Evolutionary conservation across 2,888 invertebrate genomes (phyloP).

Genomic region (Caenorhabditis plicata): DNA sequence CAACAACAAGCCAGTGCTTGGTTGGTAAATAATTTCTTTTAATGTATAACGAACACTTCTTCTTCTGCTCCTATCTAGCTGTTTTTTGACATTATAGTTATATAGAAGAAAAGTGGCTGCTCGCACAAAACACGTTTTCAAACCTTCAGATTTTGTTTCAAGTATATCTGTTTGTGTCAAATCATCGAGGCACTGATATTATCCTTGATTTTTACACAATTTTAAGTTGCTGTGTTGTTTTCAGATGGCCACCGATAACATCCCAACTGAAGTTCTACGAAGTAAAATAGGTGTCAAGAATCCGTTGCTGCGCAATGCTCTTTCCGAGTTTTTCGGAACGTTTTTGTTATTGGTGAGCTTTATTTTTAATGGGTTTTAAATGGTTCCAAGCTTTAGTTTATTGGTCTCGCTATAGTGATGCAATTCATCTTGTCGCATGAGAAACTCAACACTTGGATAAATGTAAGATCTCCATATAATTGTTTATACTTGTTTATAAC

Average conservation of each 20-base stretch:
- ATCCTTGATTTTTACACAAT: not conserved
- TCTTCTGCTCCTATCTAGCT: too few relatives aligned
- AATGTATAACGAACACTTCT: too few relatives aligned
- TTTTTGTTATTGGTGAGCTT: constrained; percentile 43
- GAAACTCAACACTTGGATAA: constrained; percentile 58
- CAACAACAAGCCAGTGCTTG: too few relatives aligned
- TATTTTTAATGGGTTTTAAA: not conserved
- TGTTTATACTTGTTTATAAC: not conserved
- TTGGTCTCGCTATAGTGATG: constrained; percentile 55
- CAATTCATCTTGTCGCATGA: constrained; percentile 55
- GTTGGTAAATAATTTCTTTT: too few relatives aligned
- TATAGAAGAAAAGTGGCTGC: too few relatives aligned
- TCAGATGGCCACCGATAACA: constrained; percentile 26
- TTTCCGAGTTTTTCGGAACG: constrained; percentile 59
- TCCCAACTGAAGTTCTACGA: constrained; percentile 41
- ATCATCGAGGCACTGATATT: too few relatives aligned
- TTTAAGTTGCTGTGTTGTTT: constrained; percentile 2
- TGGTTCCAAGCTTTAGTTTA: constrained; percentile 37
- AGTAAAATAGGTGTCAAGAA: constrained; percentile 42
- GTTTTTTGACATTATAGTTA: too few relatives aligned
- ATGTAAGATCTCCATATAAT: constrained; percentile 19
- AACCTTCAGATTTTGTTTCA: too few relatives aligned
- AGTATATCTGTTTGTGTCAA: too few relatives aligned
- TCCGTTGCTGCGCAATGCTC: constrained; percentile 47
- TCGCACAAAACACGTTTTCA: too few relatives aligned